Conservation (phyloP, 2,888 invertebrate species). For the Zygaena filipendulae region DNA sequence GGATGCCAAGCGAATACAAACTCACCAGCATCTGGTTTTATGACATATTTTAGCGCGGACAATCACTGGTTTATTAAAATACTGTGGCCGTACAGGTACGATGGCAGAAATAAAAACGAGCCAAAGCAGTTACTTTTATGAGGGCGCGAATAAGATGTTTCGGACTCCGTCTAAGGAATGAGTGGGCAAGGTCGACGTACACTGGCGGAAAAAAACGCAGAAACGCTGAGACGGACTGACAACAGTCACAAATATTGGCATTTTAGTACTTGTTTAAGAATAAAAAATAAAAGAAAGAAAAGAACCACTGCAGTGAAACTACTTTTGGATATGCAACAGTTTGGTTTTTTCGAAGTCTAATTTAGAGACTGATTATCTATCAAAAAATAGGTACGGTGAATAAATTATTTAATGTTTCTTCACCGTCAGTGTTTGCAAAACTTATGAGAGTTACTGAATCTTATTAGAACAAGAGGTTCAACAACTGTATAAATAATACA, state of each 20-base stretch:
- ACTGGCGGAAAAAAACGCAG: conserved; percentile 21
- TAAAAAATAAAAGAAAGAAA: too few species aligned
- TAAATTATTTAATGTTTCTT: conserved; percentile 17
- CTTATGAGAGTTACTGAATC: too few species aligned
- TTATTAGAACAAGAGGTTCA: too few species aligned
- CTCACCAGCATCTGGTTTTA: conserved; percentile 21
- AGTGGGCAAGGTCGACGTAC: conserved; percentile 26
- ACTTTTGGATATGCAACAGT: too few species aligned
- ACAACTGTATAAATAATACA: too few species aligned
- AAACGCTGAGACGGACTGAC: too few species aligned
- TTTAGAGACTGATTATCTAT: too few species aligned
- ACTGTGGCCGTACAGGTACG: conserved; percentile 66
- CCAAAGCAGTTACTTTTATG: conserved; percentile 68
- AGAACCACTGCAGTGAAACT: too few species aligned
- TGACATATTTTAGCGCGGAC: conserved; percentile 24
- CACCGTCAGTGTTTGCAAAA: conserved; percentile 20
- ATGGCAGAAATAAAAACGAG: conserved; percentile 66
- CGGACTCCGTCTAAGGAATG: conserved; percentile 64
- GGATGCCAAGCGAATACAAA: conserved; percentile 19
- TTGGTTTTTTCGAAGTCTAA: too few species aligned
- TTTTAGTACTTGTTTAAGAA: too few species aligned
- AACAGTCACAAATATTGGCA: conserved; percentile 4
- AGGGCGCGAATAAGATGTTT: conserved; percentile 70
- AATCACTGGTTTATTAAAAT: conserved; percentile 58
- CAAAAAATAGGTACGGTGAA: too few species aligned